Evolutionary conservation across 2,113 vertebrate genomes (phyloP).

Genomic region (Laticauda colubrina): DNA sequence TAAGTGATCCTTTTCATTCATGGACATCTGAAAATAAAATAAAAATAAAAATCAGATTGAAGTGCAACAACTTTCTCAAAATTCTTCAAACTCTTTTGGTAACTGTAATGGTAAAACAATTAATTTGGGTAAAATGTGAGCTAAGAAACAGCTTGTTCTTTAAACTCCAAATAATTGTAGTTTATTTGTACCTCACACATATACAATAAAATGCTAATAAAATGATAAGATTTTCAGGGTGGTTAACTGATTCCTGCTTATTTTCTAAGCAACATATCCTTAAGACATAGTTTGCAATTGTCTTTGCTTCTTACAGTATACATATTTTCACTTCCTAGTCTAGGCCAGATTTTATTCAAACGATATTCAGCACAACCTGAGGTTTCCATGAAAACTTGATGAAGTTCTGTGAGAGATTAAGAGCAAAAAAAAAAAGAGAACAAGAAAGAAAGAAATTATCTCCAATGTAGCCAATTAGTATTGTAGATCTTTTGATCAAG

Average conservation of each 20-base stretch:
- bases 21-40: slow-evolving; percentile 52
- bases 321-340: neutral
- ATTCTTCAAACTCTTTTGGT: neutral
- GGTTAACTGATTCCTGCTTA: neutral
- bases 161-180: neutral
- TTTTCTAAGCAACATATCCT: neutral
- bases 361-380: neutral
- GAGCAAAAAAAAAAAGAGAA: neutral
- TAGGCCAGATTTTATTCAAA: neutral
- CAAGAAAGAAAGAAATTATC: neutral
- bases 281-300: neutral
- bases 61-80: neutral
- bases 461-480: neutral
- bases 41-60: slow-evolving; percentile 36
- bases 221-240: neutral
- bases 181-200: neutral
- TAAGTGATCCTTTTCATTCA: slow-evolving; percentile 37
- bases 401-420: neutral
- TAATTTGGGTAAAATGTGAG: neutral
- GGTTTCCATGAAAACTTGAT: neutral
- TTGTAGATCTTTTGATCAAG: neutral
- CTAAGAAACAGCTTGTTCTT: neutral
- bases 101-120: neutral
- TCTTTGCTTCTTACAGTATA: neutral
- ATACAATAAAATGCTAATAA: neutral